Percentiles rank a stretch among this genome's conserved stretches.
Evolutionary conservation across 2,797 vertebrate species (phyloP).

Genomic region (Anisognathus igniventris): DNA sequence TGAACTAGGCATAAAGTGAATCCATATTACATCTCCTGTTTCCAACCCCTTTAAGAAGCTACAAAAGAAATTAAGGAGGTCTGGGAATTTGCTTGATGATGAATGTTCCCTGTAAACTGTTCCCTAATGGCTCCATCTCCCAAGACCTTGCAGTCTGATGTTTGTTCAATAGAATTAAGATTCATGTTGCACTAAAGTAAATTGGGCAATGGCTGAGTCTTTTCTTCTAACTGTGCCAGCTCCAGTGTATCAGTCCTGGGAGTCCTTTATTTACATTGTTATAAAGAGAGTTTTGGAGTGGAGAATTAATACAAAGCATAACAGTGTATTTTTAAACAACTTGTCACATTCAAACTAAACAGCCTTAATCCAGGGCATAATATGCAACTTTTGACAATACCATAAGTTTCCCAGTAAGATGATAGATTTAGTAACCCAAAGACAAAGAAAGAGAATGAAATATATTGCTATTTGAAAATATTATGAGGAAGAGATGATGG

Average conservation of each 20-base stretch:
- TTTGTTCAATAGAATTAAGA: conserved; percentile 47
- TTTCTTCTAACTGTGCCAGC: background rate
- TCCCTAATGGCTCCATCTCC: background rate
- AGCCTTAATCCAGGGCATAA: background rate
- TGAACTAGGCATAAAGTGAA: background rate
- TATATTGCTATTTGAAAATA: background rate
- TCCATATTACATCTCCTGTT: background rate
- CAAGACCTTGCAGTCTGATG: background rate
- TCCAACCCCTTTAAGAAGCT: background rate
- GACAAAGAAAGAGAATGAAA: background rate
- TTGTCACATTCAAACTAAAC: background rate
- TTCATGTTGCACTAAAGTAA: conserved; percentile 51
- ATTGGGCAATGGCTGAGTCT: background rate
- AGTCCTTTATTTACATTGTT: conserved; percentile 38
- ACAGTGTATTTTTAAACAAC: conserved; percentile 12
- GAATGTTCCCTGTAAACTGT: conserved; percentile 10
- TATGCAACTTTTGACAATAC: background rate
- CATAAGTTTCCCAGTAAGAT: background rate
- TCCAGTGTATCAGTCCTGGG: background rate
- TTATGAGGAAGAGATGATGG: background rate
- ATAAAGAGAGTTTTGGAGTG: background rate
- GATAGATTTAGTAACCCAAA: background rate
- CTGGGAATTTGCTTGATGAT: conserved; percentile 2
- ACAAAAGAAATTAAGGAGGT: background rate
- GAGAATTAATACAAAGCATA: background rate